phyloP scores from a whole-genome alignment of 1,140 invertebrate genomes.

The Hydropsyche tenuis region DNA sequence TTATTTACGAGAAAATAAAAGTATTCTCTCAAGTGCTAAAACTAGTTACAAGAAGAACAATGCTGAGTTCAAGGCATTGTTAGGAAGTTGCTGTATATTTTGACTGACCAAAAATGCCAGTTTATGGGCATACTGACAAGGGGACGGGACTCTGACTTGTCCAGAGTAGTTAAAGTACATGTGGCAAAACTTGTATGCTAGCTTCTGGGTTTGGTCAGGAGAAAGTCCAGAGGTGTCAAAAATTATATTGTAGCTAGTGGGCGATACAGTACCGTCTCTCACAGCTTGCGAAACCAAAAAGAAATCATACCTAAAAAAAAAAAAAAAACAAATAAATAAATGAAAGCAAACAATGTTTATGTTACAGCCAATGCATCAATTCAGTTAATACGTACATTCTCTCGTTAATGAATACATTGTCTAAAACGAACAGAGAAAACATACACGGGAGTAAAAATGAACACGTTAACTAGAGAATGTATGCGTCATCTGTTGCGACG shows the following conservation, averaged over 20 bases:
- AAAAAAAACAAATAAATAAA: no score
- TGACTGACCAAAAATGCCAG: slow-evolving; percentile 77
- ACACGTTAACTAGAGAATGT: no score
- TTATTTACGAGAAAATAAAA: neutral
- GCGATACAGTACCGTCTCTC: slow-evolving; percentile 83
- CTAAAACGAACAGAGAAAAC: no score
- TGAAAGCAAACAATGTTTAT: no score
- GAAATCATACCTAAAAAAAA: slow-evolving; percentile 76
- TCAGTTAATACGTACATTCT: no score
- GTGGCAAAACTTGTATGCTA: slow-evolving; percentile 90
- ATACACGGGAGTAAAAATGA: no score
- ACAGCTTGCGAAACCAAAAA: slow-evolving; percentile 88
- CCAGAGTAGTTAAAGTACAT: slow-evolving; percentile 97
- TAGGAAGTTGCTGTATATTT: slow-evolving; percentile 29
- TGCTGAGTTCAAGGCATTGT: slow-evolving; percentile 13
- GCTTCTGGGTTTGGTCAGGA: slow-evolving; percentile 82
- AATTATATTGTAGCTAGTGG: slow-evolving; percentile 89
- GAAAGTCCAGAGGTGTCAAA: slow-evolving; percentile 74
- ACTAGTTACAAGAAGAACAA: slow-evolving; percentile 41
- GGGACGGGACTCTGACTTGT: slow-evolving; percentile 89
- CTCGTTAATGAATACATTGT: no score
- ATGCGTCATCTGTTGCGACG: no score
- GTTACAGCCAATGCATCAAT: no score
- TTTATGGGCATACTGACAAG: slow-evolving; percentile 89
- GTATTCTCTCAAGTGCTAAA: neutral